Evolutionary conservation across 2,888 invertebrate species (phyloP).

Genomic region (Gymnosoma rotundatum): DNA sequence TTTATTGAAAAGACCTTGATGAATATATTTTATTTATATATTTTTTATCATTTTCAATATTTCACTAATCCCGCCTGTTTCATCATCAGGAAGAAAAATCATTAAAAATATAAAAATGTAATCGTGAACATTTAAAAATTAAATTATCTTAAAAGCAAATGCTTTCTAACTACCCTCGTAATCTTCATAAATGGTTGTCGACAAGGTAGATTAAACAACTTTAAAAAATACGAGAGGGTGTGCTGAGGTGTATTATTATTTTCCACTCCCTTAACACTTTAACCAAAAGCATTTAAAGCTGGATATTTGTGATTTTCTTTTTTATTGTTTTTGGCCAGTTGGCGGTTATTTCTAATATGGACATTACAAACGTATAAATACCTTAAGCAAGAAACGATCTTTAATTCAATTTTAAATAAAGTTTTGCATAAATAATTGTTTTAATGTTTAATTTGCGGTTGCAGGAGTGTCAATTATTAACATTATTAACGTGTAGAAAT

Average conservation of each 20-base stretch:
- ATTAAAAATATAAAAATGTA: too few relatives aligned
- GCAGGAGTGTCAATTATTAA: constrained; percentile 53
- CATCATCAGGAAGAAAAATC: too few relatives aligned
- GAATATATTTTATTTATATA: too few relatives aligned
- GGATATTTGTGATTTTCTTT: constrained; percentile 3
- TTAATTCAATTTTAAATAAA: constrained; percentile 45
- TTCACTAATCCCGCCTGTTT: too few relatives aligned
- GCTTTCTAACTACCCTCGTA: constrained; percentile 35
- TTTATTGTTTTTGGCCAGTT: constrained; percentile 6
- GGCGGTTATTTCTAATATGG: constrained; percentile 59
- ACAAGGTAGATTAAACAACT: constrained; percentile 56
- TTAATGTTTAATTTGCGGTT: constrained; percentile 17
- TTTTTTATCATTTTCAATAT: too few relatives aligned
- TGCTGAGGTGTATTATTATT: constrained; percentile 21
- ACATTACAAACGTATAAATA: constrained; percentile 54
- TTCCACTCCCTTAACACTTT: constrained; percentile 29
- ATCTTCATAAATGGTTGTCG: constrained; percentile 58
- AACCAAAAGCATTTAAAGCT: constrained; percentile 5
- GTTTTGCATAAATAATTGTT: constrained; percentile 57
- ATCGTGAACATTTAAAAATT: too few relatives aligned
- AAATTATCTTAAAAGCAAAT: too few relatives aligned
- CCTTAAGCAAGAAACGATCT: constrained; percentile 48
- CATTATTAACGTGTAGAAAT: constrained; percentile 43
- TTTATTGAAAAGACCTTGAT: too few relatives aligned
- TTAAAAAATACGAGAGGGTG: constrained; percentile 18